phyloP scores from a whole-genome alignment of 1,140 invertebrate species.

The Bathynomus jamesi region DNA sequence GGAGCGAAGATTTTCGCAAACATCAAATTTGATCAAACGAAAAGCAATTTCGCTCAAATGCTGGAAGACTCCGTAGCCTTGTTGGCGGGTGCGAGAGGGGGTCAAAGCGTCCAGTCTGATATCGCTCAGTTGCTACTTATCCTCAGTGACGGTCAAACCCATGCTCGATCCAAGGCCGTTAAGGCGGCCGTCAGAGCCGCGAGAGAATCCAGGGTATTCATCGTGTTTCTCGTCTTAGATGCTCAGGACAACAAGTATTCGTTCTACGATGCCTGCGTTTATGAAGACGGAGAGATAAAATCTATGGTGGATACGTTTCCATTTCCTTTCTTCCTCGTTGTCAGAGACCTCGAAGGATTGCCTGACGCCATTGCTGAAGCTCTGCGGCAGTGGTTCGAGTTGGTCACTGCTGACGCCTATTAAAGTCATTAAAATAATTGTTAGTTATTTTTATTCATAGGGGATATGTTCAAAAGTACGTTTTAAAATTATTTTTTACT shows the following conservation, averaged over 20 bases:
- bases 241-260: slow-evolving; percentile 79
- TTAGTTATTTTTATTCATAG: too few species aligned
- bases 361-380: slow-evolving; percentile 89
- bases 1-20: not conserved
- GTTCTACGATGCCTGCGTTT: slow-evolving; percentile 53
- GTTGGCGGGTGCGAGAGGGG: slow-evolving; percentile 47
- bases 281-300: slow-evolving; percentile 86
- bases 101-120: slow-evolving; percentile 44
- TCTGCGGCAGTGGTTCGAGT: slow-evolving; percentile 95
- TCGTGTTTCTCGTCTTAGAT: slow-evolving; percentile 92
- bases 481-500: too few species aligned
- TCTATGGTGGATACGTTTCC: slow-evolving; percentile 85
- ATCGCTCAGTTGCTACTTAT: slow-evolving; percentile 83
- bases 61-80: slow-evolving; percentile 66
- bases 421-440: slow-evolving; percentile 12
- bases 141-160: slow-evolving; percentile 77
- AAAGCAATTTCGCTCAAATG: slow-evolving; percentile 69
- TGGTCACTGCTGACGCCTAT: slow-evolving; percentile 56
- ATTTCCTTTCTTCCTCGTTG: slow-evolving; percentile 96
- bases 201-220: slow-evolving; percentile 72
- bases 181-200: slow-evolving; percentile 69
- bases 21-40: slow-evolving; percentile 43
- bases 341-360: slow-evolving; percentile 76
- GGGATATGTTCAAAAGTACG: too few species aligned
- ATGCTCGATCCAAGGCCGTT: slow-evolving; percentile 53